Percentiles rank a stretch among this genome's conserved stretches.
phyloP scores from a whole-genome alignment of 1,140 invertebrate species.

The Stenopsyche tienmushanensis region DNA sequence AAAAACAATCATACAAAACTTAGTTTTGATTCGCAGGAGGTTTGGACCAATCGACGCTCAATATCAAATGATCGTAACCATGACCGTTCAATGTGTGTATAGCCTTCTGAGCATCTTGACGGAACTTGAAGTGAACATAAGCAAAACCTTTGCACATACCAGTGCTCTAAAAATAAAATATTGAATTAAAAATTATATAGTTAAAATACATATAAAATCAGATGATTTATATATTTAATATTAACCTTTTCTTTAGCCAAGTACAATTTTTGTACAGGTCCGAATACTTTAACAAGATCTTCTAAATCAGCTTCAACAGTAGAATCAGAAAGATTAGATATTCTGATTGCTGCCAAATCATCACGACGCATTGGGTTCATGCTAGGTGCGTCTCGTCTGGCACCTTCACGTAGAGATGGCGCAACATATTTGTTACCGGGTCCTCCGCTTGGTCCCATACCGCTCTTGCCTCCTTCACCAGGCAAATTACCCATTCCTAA shows the following conservation, averaged over 20 bases:
- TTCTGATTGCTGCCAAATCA: conserved; percentile 88
- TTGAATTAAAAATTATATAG: not conserved
- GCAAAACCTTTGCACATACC: conserved; percentile 92
- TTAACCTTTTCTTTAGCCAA: conserved; percentile 55
- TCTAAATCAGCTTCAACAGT: conserved; percentile 94
- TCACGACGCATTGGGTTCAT: conserved; percentile 60
- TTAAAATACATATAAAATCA: not conserved
- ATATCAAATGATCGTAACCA: conserved; percentile 97
- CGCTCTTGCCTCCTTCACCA: not conserved
- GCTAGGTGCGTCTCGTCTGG: conserved; percentile 72
- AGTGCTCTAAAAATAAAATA: conserved; percentile 57
- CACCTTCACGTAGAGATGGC: conserved; percentile 83
- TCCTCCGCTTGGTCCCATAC: conserved; percentile 36
- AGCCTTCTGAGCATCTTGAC: conserved; percentile 87
- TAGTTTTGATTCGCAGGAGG: conserved; percentile 58
- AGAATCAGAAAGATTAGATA: conserved; percentile 96
- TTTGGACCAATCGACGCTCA: conserved; percentile 99
- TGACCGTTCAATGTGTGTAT: conserved; percentile 89
- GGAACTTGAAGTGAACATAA: conserved; percentile 92
- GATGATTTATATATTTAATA: not conserved
- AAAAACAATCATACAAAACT: no score
- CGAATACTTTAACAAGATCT: conserved; percentile 91
- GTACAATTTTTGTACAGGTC: conserved; percentile 65
- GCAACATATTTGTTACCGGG: conserved; percentile 74
- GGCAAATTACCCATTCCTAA: conserved; percentile 4